Conservation (phyloP, 2,113 vertebrate genomes). For the Phasianus colchicus region DNA sequence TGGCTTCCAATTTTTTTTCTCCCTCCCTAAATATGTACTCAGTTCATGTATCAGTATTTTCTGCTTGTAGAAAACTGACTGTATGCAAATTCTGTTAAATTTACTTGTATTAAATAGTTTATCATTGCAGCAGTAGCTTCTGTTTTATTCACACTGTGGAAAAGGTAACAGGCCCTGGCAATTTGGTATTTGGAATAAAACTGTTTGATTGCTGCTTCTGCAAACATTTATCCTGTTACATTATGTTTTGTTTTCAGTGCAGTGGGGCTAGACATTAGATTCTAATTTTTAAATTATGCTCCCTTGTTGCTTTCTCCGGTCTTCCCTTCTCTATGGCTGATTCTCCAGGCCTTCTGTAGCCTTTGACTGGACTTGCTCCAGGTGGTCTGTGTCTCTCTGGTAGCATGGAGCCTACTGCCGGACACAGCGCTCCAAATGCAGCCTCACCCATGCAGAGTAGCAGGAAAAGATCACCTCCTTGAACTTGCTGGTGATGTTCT, state of each 20-base stretch:
- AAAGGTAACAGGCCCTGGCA: not conserved
- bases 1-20: not conserved
- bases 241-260: not conserved
- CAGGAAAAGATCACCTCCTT: not conserved
- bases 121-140: not conserved
- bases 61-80: not conserved
- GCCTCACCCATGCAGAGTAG: not conserved
- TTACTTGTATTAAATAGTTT: not conserved
- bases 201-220: not conserved
- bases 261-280: not conserved
- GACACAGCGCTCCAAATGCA: not conserved
- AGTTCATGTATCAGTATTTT: not conserved
- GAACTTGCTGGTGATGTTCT: not conserved
- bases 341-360: not conserved
- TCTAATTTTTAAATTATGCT: not conserved
- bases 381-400: not conserved
- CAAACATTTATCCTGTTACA: not conserved
- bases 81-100: not conserved
- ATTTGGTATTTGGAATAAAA: not conserved
- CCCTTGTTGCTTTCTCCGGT: not conserved
- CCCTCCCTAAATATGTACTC: not conserved
- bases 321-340: not conserved
- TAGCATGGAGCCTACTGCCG: not conserved
- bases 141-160: not conserved
- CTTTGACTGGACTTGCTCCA: not conserved